These are phyloP conservation scores for Scaptomyza cyrtandrae DNA, from an alignment of 2,888 invertebrate species.

Conservation along the genomic window DNA sequence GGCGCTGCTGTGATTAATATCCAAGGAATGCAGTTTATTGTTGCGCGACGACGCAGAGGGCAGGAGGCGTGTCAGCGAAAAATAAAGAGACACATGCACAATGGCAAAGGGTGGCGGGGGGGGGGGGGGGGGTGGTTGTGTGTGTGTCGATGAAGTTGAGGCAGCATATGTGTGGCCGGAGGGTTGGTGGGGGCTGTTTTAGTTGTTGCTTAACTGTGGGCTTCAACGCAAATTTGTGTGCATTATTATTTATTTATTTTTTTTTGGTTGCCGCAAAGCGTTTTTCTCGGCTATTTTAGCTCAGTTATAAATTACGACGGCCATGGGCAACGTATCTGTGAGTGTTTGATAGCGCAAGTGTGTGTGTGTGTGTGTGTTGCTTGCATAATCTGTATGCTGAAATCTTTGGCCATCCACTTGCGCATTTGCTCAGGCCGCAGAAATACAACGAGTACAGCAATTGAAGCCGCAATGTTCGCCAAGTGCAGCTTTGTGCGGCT, in stretches of 20 bases:
- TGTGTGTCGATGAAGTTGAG: not conserved
- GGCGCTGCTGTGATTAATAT: constrained; percentile 75
- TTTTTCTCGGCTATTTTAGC: constrained; percentile 72
- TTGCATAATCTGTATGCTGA: constrained; percentile 72
- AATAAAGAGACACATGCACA: constrained; percentile 52
- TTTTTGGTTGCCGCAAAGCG: constrained; percentile 54
- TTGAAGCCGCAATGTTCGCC: constrained; percentile 28
- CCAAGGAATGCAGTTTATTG: constrained; percentile 77
- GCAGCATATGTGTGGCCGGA: constrained; percentile 4
- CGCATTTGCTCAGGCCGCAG: constrained; percentile 47
- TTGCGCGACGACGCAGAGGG: constrained; percentile 43
- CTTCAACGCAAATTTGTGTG: constrained; percentile 71
- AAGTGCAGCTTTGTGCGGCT: constrained; percentile 47
- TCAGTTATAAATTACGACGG: constrained; percentile 75
- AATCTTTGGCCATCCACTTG: constrained; percentile 76
- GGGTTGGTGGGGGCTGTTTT: constrained; percentile 8
- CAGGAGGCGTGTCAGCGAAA: constrained; percentile 50
- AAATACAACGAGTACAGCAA: constrained; percentile 16
- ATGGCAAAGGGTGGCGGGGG: not conserved
- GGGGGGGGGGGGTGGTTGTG: not conserved
- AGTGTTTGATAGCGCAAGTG: constrained; percentile 21
- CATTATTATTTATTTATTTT: constrained; percentile 54
- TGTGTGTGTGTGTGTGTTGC: constrained; percentile 42
- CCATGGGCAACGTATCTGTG: constrained; percentile 51
- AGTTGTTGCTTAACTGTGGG: constrained; percentile 21